phyloP scores from a whole-genome alignment of 2,888 invertebrate species.

The Leptarthrus brevirostris region DNA sequence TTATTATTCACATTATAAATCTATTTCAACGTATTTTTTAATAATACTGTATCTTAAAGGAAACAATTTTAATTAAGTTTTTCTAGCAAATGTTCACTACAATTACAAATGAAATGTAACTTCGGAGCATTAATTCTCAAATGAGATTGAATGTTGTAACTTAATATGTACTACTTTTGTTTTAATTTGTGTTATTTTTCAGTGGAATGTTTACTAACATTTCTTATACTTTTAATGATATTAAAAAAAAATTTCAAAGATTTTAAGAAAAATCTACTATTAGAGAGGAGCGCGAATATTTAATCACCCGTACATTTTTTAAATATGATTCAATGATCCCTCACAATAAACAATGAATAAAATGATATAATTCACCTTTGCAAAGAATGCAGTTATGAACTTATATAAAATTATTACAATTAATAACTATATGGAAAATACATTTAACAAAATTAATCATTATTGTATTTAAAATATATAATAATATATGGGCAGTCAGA shows the following conservation, averaged over 20 bases:
- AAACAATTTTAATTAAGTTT: neutral
- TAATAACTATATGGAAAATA: constrained; percentile 50
- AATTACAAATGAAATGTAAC: neutral
- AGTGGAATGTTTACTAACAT: neutral
- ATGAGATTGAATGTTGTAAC: neutral
- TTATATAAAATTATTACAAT: constrained; percentile 50
- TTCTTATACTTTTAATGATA: neutral
- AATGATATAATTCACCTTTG: constrained; percentile 41
- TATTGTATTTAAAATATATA: constrained; percentile 55
- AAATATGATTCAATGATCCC: constrained; percentile 28
- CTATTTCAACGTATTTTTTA: constrained; percentile 19
- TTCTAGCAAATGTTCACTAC: neutral
- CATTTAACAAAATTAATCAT: constrained; percentile 55
- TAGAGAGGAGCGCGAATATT: constrained; percentile 31
- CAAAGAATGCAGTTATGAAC: constrained; percentile 47
- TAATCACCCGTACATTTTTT: constrained; percentile 21
- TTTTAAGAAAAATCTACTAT: neutral
- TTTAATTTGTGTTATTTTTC: neutral
- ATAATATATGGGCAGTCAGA: constrained; percentile 59
- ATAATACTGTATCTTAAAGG: constrained; percentile 1
- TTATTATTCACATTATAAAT: constrained; percentile 10
- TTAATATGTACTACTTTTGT: neutral
- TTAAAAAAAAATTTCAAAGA: neutral
- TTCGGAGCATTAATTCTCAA: neutral
- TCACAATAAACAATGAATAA: constrained; percentile 36